These are phyloP conservation scores for Pteropus alecto DNA, from an alignment of 2,113 vertebrate genomes.

Conservation along the genomic window DNA sequence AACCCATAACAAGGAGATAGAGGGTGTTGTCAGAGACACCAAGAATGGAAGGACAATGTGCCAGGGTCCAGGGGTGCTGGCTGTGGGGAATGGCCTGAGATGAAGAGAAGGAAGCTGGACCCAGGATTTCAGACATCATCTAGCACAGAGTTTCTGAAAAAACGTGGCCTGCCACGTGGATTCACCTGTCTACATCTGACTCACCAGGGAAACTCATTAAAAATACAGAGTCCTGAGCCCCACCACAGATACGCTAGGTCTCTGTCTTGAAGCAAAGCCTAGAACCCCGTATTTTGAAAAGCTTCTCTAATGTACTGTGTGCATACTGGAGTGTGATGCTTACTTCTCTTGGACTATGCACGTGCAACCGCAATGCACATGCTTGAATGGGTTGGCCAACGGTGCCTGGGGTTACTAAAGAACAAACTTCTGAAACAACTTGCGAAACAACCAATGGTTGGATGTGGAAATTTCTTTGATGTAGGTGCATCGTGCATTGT, in stretches of 20 bases:
- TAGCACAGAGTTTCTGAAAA: background rate
- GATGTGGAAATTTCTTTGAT: background rate
- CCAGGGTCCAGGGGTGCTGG: background rate
- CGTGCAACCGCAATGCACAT: rapidly evolving
- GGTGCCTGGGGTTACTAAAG: no score
- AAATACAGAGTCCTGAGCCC: background rate
- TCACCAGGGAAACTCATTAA: no score
- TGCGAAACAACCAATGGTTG: no score
- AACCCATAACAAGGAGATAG: background rate
- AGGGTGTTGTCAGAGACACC: background rate
- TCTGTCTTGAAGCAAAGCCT: background rate
- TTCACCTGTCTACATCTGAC: background rate
- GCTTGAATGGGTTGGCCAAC: background rate
- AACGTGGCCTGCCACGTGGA: no score
- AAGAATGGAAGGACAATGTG: background rate
- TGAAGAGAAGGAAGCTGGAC: background rate
- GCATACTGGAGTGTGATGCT: background rate
- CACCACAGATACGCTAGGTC: background rate
- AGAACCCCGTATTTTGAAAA: background rate
- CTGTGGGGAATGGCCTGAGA: background rate
- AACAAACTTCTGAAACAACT: no score
- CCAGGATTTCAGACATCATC: background rate
- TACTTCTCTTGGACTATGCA: background rate
- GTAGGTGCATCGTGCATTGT: no score
- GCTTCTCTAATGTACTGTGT: no score